A percentile compares a stretch with the other conserved stretches of the same genome.
phyloP scores from a whole-genome alignment of 2,888 invertebrate genomes.

The Ornithoptera alexandrae region DNA sequence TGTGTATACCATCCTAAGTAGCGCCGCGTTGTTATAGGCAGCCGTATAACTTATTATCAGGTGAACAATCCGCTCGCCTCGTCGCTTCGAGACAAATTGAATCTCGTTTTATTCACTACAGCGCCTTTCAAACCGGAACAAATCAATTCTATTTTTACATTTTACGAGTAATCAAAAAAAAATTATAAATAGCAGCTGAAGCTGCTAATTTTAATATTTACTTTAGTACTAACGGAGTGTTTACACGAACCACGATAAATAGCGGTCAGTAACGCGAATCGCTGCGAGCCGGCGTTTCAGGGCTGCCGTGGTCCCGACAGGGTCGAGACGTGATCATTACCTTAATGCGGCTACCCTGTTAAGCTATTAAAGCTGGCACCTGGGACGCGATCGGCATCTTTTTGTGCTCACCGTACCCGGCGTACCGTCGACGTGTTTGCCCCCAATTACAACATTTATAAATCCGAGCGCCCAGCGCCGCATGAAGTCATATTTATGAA shows the following conservation, averaged over 20 bases:
- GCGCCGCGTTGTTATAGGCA: too few species aligned
- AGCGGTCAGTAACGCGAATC: constrained; percentile 9
- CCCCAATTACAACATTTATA: constrained; percentile 67
- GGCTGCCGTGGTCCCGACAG: constrained; percentile 35
- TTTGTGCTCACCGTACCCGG: constrained; percentile 51
- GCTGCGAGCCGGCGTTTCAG: constrained; percentile 46
- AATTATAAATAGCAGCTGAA: background rate
- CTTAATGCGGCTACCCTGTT: constrained; percentile 63
- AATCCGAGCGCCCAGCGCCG: constrained; percentile 50
- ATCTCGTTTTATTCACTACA: too few species aligned
- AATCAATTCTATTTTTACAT: too few species aligned
- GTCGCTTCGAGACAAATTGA: too few species aligned
- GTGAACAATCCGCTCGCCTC: too few species aligned
- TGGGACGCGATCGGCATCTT: constrained; percentile 53
- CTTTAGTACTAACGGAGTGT: background rate
- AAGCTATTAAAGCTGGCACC: constrained; percentile 66
- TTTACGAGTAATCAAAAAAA: too few species aligned
- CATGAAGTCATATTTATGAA: constrained; percentile 63
- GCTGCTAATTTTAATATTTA: background rate
- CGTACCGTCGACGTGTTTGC: constrained; percentile 55
- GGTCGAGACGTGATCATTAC: constrained; percentile 54
- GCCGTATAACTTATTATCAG: too few species aligned
- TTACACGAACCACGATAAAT: constrained; percentile 5
- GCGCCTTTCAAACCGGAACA: too few species aligned
- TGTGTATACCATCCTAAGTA: too few species aligned